Conservation (phyloP, 2,888 invertebrate genomes). For the Hemistola chrysoprasaria region DNA sequence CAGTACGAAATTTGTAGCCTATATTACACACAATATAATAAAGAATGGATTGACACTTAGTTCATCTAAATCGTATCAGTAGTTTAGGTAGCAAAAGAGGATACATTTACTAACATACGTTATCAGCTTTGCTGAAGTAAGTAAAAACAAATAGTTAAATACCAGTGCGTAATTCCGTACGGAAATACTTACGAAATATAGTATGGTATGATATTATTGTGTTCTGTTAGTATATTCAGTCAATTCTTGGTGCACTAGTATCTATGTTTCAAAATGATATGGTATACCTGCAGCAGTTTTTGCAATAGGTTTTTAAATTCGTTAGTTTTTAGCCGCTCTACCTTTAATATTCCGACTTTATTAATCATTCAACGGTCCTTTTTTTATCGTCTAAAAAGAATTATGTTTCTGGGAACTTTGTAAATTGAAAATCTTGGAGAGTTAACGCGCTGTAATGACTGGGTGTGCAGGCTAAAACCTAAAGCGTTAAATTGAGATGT, state of each 20-base stretch:
- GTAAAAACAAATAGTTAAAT: no score
- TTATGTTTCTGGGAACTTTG: slow-evolving; percentile 47
- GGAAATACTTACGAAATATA: no score
- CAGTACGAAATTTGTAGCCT: no score
- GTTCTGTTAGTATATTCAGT: not conserved
- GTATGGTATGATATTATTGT: no score
- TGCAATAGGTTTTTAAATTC: slow-evolving; percentile 5
- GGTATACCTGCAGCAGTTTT: slow-evolving; percentile 1
- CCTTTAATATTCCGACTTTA: slow-evolving; percentile 31
- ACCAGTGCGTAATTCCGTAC: no score
- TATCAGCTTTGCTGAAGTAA: no score
- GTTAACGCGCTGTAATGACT: slow-evolving; percentile 49
- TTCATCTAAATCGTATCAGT: no score
- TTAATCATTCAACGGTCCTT: slow-evolving; percentile 45
- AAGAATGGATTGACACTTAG: no score
- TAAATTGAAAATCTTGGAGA: slow-evolving; percentile 51
- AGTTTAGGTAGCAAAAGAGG: no score
- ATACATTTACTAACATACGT: no score
- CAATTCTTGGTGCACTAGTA: slow-evolving; percentile 1
- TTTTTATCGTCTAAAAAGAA: slow-evolving; percentile 42
- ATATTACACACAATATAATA: no score
- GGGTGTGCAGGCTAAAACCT: slow-evolving; percentile 44
- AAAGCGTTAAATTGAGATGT: slow-evolving; percentile 53
- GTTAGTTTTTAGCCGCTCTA: slow-evolving; percentile 17
- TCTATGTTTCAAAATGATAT: not conserved